These are phyloP conservation scores for Micoletzkya japonica DNA, from an alignment of 2,888 invertebrate species.

Conservation along the genomic window DNA sequence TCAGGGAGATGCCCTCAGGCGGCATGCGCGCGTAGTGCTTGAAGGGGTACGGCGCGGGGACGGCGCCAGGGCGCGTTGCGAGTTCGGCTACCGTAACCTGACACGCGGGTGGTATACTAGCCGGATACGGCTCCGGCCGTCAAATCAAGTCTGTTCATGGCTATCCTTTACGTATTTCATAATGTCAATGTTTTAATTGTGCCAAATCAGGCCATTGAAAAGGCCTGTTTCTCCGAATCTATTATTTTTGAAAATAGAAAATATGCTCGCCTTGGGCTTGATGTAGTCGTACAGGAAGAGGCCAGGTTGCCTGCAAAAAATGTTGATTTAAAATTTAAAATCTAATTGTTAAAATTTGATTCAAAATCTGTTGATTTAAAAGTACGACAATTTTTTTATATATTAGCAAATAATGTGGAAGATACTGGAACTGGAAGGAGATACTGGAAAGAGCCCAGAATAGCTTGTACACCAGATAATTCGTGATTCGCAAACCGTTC, in stretches of 20 bases:
- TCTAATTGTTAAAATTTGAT: background rate
- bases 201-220: background rate
- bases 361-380: background rate
- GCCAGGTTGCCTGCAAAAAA: constrained; percentile 54
- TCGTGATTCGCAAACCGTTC: too few species aligned
- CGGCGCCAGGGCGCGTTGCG: constrained; percentile 38
- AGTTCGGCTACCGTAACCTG: constrained; percentile 41
- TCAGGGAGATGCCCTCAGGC: constrained; percentile 15
- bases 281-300: constrained; percentile 58
- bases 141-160: background rate
- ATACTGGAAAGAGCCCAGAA: too few species aligned
- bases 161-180: background rate
- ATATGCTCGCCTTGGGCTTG: constrained; percentile 30
- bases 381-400: background rate
- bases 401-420: too few species aligned
- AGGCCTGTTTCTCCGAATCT: background rate
- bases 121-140: background rate
- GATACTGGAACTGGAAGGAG: too few species aligned
- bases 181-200: too few species aligned
- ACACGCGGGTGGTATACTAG: too few species aligned
- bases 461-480: too few species aligned
- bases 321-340: background rate
- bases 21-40: constrained; percentile 4
- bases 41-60: constrained; percentile 35
- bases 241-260: background rate